Evolutionary conservation across 2,888 invertebrate genomes (phyloP).

Genomic region (Drosophila merina): DNA sequence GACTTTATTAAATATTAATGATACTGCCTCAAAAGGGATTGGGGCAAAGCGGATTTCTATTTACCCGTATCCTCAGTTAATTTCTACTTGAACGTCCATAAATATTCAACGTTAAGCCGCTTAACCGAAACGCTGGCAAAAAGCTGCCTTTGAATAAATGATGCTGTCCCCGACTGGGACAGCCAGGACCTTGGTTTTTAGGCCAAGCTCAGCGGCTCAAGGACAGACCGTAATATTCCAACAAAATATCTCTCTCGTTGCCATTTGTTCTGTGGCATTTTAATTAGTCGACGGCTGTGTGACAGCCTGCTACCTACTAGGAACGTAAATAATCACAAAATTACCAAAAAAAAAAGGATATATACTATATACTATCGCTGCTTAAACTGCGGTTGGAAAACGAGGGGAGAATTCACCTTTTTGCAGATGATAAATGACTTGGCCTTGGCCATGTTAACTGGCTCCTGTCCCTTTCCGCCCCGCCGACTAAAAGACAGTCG

Average conservation of each 20-base stretch:
- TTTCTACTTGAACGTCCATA: constrained; percentile 32
- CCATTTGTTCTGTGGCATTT: constrained; percentile 52
- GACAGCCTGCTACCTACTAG: constrained; percentile 14
- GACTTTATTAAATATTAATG: constrained; percentile 1
- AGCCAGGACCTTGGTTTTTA: constrained; percentile 44
- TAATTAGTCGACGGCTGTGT: constrained; percentile 58
- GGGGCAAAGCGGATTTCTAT: not conserved
- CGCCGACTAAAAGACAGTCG: constrained; percentile 3
- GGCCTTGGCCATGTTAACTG: constrained; percentile 38
- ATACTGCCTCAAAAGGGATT: not conserved
- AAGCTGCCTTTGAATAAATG: constrained; percentile 57
- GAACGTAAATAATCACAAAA: constrained; percentile 35
- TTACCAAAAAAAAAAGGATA: constrained; percentile 10
- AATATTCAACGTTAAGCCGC: constrained; percentile 39
- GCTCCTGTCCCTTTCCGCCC: not conserved
- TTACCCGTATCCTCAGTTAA: not conserved
- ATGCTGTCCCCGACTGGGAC: constrained; percentile 54
- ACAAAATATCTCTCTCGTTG: constrained; percentile 41
- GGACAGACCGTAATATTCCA: constrained; percentile 19
- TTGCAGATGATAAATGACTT: constrained; percentile 31
- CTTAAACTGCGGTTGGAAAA: not conserved
- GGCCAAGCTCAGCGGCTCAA: constrained; percentile 19
- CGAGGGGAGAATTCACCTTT: constrained; percentile 27
- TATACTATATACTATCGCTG: not conserved
- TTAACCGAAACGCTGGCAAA: constrained; percentile 20